Conservation (phyloP, 1,140 invertebrate genomes). For the Trichogramma pretiosum region DNA sequence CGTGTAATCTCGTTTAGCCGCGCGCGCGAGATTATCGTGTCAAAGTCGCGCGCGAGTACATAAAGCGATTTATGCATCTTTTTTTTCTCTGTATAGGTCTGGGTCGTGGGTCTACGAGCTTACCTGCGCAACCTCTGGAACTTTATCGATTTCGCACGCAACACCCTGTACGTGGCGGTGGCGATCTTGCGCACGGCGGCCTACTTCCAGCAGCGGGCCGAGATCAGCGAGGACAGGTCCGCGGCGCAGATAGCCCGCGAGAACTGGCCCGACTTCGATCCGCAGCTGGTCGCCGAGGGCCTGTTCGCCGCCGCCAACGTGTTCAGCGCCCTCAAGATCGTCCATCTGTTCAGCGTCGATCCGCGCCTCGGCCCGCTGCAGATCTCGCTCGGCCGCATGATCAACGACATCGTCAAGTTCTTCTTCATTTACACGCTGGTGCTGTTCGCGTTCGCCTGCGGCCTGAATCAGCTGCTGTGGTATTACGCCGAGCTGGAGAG, state of each 20-base stretch:
- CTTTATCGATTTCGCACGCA: conserved; percentile 87
- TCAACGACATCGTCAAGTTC: conserved; percentile 81
- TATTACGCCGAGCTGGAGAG: conserved; percentile 79
- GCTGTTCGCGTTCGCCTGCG: conserved; percentile 76
- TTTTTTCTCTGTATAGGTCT: conserved; percentile 46
- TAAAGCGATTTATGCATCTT: too few relatives aligned
- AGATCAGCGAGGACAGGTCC: conserved; percentile 55
- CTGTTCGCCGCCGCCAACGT: conserved; percentile 92
- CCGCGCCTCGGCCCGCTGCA: conserved; percentile 81
- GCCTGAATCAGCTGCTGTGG: conserved; percentile 81
- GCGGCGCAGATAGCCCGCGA: conserved; percentile 70
- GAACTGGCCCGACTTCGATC: conserved; percentile 87
- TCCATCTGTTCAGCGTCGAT: conserved; percentile 86
- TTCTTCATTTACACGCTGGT: conserved; percentile 79
- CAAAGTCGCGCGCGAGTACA: too few relatives aligned
- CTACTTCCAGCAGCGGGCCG: conserved; percentile 61
- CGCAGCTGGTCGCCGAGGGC: conserved; percentile 88
- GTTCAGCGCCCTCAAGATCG: conserved; percentile 72
- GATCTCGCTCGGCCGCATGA: conserved; percentile 75
- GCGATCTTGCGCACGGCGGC: conserved; percentile 67
- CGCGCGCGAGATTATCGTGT: too few relatives aligned
- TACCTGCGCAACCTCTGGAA: conserved; percentile 94
- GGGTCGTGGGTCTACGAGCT: conserved; percentile 67
- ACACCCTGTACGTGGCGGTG: conserved; percentile 74
- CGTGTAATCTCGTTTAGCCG: too few relatives aligned